Base-by-base conservation (phyloP, 2,113 vertebrate species). In the Albula glossodonta region DNA sequence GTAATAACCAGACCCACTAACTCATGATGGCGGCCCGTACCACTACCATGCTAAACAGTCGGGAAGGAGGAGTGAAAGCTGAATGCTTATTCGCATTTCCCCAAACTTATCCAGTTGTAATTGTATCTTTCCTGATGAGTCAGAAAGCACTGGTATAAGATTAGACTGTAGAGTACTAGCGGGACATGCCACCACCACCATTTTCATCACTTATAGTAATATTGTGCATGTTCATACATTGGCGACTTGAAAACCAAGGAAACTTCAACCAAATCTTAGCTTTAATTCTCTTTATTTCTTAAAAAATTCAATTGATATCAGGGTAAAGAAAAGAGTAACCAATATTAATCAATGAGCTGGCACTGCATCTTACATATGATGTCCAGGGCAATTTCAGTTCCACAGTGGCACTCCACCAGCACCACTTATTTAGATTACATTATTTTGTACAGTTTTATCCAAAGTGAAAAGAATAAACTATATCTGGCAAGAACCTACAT, bases 291-390 rank as follows among this genome's bases (percentile, higher is more conserved):
- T 96, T 96, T 95, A 95, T 94, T 95, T 92, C 86, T 91, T 94
- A 93, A 95, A 85, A 96, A 96, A 94, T 90, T 94, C 90, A 93
- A 93, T 93, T 85, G 89, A 90, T 92, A 94, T 87, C 92, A 93
- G 94, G 94, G 94, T 95, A 94, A 95, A 94, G 94, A 95, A 95
- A 95, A 92, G 92, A 92, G 91, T 93, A 94, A 94, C 91, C 90
- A 91, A 92, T 91, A 92, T 91, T 70, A 81, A 92, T 91, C 63
- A 81, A 85, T 90, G 89, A 88, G 90, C 91, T 93, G 92, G 91
- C 88, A 90, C 93, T 92, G 93, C 90, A 84, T 92, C 84, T 93
- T 91, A 90, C 77, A 86, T 87, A 60, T n/a, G 85, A 86, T 51
- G 56, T 60, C 25, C 12, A 15, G 41, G 60, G 78, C 74, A 57